These are phyloP conservation scores for Gracilinanus agilis DNA, from an alignment of 2,113 vertebrate genomes.

Conservation along the genomic window DNA sequence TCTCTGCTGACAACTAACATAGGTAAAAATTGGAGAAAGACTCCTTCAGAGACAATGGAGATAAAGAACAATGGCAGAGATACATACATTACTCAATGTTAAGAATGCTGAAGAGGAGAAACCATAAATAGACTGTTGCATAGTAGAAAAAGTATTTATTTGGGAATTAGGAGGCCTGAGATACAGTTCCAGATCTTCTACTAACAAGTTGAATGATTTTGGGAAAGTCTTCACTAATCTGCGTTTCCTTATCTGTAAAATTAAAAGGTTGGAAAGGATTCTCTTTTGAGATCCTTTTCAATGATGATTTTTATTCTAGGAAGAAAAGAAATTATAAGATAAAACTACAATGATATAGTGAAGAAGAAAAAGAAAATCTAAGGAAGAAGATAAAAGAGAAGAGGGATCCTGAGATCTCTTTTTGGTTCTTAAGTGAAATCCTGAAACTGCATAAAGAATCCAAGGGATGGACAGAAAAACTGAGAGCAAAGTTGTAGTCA, in stretches of 20 bases:
- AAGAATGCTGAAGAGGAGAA: background rate
- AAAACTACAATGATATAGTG: constrained; percentile 31
- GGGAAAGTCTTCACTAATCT: background rate
- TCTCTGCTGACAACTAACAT: background rate
- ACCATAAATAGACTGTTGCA: background rate
- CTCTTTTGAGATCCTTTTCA: background rate
- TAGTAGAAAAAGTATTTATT: background rate
- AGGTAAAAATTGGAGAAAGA: constrained; percentile 12
- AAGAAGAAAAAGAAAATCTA: constrained; percentile 31
- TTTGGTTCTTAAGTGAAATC: constrained; percentile 49
- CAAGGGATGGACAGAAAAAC: constrained; percentile 18
- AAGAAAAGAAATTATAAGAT: constrained; percentile 17
- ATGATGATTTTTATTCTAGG: background rate
- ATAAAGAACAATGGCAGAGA: constrained; percentile 39
- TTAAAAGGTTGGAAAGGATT: background rate
- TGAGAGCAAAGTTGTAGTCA: constrained; percentile 45
- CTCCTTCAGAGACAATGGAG: background rate
- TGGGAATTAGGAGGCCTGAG: background rate
- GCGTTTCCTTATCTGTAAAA: background rate
- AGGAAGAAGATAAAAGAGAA: constrained; percentile 27
- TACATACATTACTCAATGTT: background rate
- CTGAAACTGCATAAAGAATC: constrained; percentile 11
- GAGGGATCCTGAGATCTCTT: background rate
- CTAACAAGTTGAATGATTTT: background rate
- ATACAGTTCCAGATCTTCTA: background rate